Base-by-base conservation (phyloP, 2,888 invertebrate species). In the Cacoxenus indagator region DNA sequence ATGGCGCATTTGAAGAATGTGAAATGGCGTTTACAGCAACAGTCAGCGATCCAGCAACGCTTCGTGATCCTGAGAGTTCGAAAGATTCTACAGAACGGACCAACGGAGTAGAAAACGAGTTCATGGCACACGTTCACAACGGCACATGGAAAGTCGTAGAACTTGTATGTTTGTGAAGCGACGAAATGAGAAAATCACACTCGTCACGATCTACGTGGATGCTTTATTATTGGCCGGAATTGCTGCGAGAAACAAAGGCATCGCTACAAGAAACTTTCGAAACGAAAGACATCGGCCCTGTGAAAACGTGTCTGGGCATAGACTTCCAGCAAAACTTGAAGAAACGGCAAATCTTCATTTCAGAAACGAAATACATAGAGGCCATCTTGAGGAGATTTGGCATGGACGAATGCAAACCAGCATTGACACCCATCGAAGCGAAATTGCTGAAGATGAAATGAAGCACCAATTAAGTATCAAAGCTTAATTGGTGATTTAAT, bases 271-370 rank as follows among this genome's bases (percentile, higher is more conserved):
- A 69, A 65, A 55, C 61, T 0, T 76, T 74, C 27, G 69, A 72
- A 37, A 76, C 73, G 70, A 76, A 73, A 64, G 73, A 75, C 59
- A 46, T 75, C 9, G 72, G 75, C n/a, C 62, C 43, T n/a, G 70
- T 68, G 2, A 73, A 72, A 11, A 59, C 62, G 43, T 75, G 75
- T 37, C 8, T 73, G 2, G 71, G 72, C 8, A 67, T 71, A 31
- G 68, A 73, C n/a, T 75, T 75, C 54, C 14, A 68, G 8, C 70
- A 70, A 67, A 66, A 71, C 5, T 31, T 73, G n/a, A n/a, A n/a
- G n/a, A n/a, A n/a, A n/a, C n/a, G n/a, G n/a, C n/a, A n/a, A n/a
- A n/a, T n/a, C n/a, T n/a, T n/a, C n/a, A n/a, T n/a, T n/a, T n/a
- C n/a, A n/a, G n/a, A n/a, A n/a, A n/a, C n/a, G n/a, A n/a, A n/a